phyloP scores from a whole-genome alignment of 2,888 invertebrate species.

The Megaustenia siamemsis region DNA sequence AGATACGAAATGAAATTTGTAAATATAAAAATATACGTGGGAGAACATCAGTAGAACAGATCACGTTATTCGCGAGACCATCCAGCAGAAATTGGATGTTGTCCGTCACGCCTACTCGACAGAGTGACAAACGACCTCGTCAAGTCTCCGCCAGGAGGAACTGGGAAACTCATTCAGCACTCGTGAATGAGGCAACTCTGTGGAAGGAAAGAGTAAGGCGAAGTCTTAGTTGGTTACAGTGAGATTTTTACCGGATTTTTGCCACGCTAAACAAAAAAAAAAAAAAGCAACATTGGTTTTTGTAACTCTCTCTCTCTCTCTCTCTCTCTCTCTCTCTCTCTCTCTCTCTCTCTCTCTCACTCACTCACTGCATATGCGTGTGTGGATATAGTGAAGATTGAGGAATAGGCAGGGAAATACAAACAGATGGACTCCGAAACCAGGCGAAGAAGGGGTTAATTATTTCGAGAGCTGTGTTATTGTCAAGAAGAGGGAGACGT shows the following conservation, averaged over 20 bases:
- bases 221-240: neutral
- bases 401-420: too few species aligned
- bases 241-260: neutral
- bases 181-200: neutral
- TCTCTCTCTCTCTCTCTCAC: neutral
- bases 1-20: neutral
- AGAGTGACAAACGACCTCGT: conserved; percentile 7
- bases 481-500: neutral
- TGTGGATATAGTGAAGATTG: too few species aligned
- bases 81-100: conserved; percentile 12
- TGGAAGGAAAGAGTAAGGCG: neutral
- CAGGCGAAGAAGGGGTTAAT: too few species aligned
- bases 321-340: too few species aligned
- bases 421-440: too few species aligned
- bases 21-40: neutral
- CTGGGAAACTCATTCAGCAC: neutral
- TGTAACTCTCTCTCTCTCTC: too few species aligned
- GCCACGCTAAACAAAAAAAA: too few species aligned
- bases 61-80: neutral
- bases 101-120: conserved; percentile 29
- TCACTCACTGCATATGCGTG: too few species aligned
- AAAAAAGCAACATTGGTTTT: too few species aligned
- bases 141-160: neutral
- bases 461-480: neutral
- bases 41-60: neutral